Conservation (phyloP, 2,797 vertebrate species). For the Martes flavigula region DNA sequence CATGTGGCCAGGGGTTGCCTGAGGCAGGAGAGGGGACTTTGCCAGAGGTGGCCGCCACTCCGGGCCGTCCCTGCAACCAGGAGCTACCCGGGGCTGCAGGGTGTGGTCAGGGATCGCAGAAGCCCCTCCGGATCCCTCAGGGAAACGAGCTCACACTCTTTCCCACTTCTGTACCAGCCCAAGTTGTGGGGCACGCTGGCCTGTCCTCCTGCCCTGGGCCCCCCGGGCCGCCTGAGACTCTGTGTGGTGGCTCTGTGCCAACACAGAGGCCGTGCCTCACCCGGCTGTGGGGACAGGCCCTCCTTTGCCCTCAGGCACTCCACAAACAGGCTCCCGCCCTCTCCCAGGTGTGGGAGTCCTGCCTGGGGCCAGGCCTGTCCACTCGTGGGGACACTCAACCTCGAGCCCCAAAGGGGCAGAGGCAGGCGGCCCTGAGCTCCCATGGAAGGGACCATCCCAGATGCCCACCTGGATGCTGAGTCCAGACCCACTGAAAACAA, state of each 20-base stretch:
- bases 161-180: neutral
- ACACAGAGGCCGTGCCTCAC: fast-evolving
- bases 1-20: fast-evolving
- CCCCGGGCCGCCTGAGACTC: fast-evolving
- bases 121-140: too few species aligned
- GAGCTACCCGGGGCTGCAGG: too few species aligned
- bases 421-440: fast-evolving
- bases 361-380: neutral
- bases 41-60: neutral
- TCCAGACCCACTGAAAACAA: neutral
- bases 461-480: neutral
- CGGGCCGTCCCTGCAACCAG: too few species aligned
- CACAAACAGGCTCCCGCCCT: fast-evolving
- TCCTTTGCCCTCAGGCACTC: too few species aligned
- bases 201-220: fast-evolving
- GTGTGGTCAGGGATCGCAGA: fast-evolving
- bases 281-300: fast-evolving
- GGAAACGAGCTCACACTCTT: fast-evolving
- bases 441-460: neutral
- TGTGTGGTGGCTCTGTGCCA: fast-evolving
- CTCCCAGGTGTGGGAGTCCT: fast-evolving
- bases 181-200: fast-evolving
- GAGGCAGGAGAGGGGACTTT: fast-evolving
- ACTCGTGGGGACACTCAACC: neutral
- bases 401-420: neutral